These are phyloP conservation scores for Piezodorus guildinii DNA, from an alignment of 1,140 invertebrate genomes.

Conservation along the genomic window DNA sequence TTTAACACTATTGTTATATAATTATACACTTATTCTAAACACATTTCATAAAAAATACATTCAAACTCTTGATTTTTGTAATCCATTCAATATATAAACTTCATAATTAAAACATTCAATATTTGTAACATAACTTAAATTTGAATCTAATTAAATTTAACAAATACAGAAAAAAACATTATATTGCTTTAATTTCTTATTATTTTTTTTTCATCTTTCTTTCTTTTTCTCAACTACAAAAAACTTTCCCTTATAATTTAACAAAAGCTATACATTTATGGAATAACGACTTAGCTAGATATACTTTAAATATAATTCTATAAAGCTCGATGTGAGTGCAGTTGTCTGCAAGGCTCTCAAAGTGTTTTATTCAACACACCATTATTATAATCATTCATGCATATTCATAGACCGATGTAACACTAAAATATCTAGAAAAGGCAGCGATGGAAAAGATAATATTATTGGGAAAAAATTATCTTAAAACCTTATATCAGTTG, in stretches of 20 bases:
- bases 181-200: background rate
- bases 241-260: background rate
- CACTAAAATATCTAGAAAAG: background rate
- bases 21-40: too few relatives aligned
- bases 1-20: too few relatives aligned
- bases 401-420: background rate
- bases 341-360: constrained; percentile 8
- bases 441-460: background rate
- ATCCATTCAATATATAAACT: too few relatives aligned
- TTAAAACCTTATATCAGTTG: background rate
- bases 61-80: too few relatives aligned
- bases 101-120: too few relatives aligned
- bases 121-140: background rate
- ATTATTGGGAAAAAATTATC: background rate
- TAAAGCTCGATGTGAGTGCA: constrained; percentile 23
- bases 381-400: constrained; percentile 1
- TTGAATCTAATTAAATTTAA: background rate
- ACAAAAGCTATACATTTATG: background rate
- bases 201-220: background rate
- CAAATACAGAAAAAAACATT: background rate
- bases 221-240: background rate
- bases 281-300: constrained; percentile 9
- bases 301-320: constrained; percentile 16
- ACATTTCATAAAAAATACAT: too few relatives aligned
- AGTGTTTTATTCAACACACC: background rate